Evolutionary conservation across 1,140 invertebrate genomes (phyloP).

Genomic region (Myzus persicae): DNA sequence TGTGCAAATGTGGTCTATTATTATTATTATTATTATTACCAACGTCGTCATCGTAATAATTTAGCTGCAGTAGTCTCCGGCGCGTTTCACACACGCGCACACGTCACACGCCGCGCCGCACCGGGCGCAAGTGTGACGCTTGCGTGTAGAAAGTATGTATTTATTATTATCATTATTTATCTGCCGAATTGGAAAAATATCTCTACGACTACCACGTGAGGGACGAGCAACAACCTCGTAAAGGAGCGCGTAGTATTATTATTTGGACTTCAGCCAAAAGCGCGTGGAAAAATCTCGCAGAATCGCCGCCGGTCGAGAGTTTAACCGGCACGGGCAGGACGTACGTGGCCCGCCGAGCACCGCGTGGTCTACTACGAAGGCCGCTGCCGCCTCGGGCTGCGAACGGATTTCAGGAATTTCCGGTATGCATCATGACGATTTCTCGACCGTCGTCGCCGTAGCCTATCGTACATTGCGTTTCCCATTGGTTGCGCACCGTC

Average conservation of each 20-base stretch:
- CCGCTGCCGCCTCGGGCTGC: neutral
- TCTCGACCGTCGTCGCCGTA: neutral
- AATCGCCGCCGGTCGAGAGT: neutral
- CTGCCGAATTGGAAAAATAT: neutral
- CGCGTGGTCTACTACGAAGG: neutral
- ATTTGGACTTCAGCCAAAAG: neutral
- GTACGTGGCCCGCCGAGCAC: neutral
- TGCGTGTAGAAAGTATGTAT: slow-evolving; percentile 9
- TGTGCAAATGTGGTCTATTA: slow-evolving; percentile 6
- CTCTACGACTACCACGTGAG: neutral
- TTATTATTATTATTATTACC: neutral
- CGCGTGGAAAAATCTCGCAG: neutral
- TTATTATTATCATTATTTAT: neutral
- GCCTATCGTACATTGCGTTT: neutral
- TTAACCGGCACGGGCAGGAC: neutral
- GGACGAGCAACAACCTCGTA: neutral
- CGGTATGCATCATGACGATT: slow-evolving; percentile 43
- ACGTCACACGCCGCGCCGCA: neutral
- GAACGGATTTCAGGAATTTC: slow-evolving; percentile 33
- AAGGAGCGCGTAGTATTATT: neutral
- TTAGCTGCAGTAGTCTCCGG: neutral
- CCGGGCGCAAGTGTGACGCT: neutral
- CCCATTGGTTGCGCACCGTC: neutral
- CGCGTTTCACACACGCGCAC: neutral
- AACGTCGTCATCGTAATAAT: neutral